Evolutionary conservation across 2,888 invertebrate species (phyloP), one percentile per base, ranked within the genome.

Genomic region (Aphidoletes aphidimyza): DNA sequence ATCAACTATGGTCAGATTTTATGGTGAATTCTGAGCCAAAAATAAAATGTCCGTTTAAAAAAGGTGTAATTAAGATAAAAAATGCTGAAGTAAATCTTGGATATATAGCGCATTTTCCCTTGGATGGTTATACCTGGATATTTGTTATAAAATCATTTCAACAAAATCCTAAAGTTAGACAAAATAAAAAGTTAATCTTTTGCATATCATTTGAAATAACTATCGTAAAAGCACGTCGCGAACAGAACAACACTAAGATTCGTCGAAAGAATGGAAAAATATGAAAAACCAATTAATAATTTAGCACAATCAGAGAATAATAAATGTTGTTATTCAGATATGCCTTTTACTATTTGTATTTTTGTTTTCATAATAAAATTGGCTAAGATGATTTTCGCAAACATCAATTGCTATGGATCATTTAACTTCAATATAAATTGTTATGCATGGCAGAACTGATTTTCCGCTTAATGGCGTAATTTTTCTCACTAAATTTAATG

Each of bases 91-190:
- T 84, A 26, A 45, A 69, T 36, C 14, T 85, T 11, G 26, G 30
- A 6, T 45, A 49, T 34, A 30, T 85, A 17, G 6, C 42, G 6
- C 17, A n/a, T 9, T 22, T 83, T 30, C 83, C 85, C 17, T 14
- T 81, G 8, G 84, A 85, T 9, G 84, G 84, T 6, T 84, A 49
- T 59, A 83, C 26, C 5, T 85, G 85, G 85, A 5, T 84, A 14
- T n/a, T 11, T 17, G 3, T 17, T 8, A n/a, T 45, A 9, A 84
- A 54, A 84, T 19, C 34, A 22, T 39, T 17, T 39, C 22, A 37
- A 19, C 2, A 17, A 39, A 37, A 19, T 83, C 22, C 83, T 3
- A 69, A 69, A 14, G n/a, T 30, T 14, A 26, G 69, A 30, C 69
- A 30, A 26, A 69, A 69, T 30, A 69, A 69, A n/a, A 9, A 3